A percentile compares a stretch with the other conserved stretches of the same genome.
phyloP scores from a whole-genome alignment of 2,888 invertebrate species.

The Eupithecia exiguata region DNA sequence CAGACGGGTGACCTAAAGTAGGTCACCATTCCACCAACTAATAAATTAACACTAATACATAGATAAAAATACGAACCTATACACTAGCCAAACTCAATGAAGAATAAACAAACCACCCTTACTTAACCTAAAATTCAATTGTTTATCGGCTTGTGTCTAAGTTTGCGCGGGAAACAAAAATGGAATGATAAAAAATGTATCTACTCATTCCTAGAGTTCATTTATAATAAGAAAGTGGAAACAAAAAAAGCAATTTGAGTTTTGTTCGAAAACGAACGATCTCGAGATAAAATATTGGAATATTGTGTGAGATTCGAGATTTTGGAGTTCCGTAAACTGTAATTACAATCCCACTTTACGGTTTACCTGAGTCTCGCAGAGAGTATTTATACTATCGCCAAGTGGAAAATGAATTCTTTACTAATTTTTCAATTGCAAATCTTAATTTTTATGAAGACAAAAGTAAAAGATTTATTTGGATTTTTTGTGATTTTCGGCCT shows the following conservation, averaged over 20 bases:
- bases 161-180: conserved; percentile 49
- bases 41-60: no score
- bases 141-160: no score
- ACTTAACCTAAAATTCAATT: no score
- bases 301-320: conserved; percentile 76
- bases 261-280: conserved; percentile 81
- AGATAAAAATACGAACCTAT: no score
- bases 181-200: conserved; percentile 54
- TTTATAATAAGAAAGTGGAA: conserved; percentile 71
- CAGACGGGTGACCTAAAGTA: no score
- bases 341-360: background rate
- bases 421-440: background rate
- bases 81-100: no score
- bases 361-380: background rate
- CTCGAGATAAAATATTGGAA: conserved; percentile 81
- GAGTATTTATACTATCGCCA: background rate
- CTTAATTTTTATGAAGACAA: no score
- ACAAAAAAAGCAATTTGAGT: conserved; percentile 65
- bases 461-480: no score
- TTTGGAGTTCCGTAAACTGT: conserved; percentile 31
- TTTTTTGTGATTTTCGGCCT: background rate
- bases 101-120: no score
- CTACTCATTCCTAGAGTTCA: conserved; percentile 63
- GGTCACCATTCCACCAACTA: no score
- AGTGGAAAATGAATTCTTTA: background rate